A percentile compares a stretch with the other conserved stretches of the same genome.
Evolutionary conservation across 2,797 vertebrate genomes (phyloP).

Genomic region (Spinus pinus): DNA sequence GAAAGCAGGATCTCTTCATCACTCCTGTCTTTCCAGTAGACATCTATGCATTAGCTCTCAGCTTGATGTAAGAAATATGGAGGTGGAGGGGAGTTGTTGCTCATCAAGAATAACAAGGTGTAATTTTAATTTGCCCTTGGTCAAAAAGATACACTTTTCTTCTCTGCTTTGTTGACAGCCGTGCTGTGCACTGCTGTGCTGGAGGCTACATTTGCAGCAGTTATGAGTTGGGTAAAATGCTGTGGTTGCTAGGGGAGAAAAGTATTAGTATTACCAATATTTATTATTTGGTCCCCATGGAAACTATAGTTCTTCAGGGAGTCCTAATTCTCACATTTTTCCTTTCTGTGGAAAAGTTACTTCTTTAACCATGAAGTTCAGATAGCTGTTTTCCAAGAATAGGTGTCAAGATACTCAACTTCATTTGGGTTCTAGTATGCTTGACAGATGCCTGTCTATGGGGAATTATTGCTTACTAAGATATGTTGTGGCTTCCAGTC

Average conservation of each 20-base stretch:
- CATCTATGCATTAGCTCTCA: not conserved
- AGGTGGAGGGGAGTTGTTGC: not conserved
- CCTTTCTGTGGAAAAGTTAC: not conserved
- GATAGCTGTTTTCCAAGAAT: not conserved
- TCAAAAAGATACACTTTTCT: not conserved
- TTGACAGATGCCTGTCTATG: not conserved
- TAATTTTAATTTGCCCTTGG: not conserved
- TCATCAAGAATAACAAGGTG: not conserved
- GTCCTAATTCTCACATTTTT: not conserved
- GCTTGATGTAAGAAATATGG: not conserved
- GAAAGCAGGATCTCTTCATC: not conserved
- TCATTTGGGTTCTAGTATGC: not conserved
- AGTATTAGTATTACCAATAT: not conserved
- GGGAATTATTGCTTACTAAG: not conserved
- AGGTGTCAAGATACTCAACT: not conserved
- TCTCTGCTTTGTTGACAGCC: not conserved
- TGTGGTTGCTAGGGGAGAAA: constrained; percentile 21
- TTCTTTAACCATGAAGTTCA: not conserved
- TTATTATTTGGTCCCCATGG: constrained; percentile 39
- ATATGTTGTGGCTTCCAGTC: not conserved
- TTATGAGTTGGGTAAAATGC: not conserved
- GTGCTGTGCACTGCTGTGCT: not conserved
- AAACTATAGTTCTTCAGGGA: constrained; percentile 15
- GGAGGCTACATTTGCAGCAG: not conserved
- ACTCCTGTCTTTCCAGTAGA: not conserved